Base-by-base conservation (phyloP, 2,797 vertebrate species). In the Notolepis coatsorum region DNA sequence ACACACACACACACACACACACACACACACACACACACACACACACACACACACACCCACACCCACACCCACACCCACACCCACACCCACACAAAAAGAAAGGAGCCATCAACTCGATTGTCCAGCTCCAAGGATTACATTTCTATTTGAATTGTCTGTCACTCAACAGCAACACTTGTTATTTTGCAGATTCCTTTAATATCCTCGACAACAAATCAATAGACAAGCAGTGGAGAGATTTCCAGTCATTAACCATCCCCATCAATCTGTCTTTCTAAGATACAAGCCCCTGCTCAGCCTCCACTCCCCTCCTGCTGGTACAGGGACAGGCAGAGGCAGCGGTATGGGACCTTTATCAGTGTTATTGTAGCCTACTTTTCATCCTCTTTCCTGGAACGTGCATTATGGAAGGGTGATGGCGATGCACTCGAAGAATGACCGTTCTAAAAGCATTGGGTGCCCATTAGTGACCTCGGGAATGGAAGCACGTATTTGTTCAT, bases 131-230 rank as follows among this genome's bases (percentile, higher is more conserved):
- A 83, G 72, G 74, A 84, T 82, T 75, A 74, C 59, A 59, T 78
- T 79, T 72, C 54, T 43, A 21, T 76, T 90, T 88, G 90, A 91
- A 92, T 88, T 88, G 85, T 85, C 84, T 91, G 87, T 88, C 81
- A 88, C 61, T 90, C 84, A 88, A 75, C 70, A 76, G 81, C 61
- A 76, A 77, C 49, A 73, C 79, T 17, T 12, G 68, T 74, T n/a
- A 80, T 82, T 86, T 81, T 81, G 71, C 75, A 84, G 77, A 88
- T 89, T 88, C 74, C 73, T 82, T 87, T 89, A 81, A 86, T 73
- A 86, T 87, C 84, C 77, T 61, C 84, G 87, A 88, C 90, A 91
- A 86, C 77, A 85, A 90, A 91, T 91, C 85, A 79, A 91, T 92
- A 82, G 81, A 80, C 73, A 78, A 54, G 82, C 71, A 41, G 84